Percentiles rank a stretch among this genome's conserved stretches.
These are phyloP conservation scores for Erethizon dorsatum DNA, from an alignment of 2,797 vertebrate genomes.

Conservation along the genomic window DNA sequence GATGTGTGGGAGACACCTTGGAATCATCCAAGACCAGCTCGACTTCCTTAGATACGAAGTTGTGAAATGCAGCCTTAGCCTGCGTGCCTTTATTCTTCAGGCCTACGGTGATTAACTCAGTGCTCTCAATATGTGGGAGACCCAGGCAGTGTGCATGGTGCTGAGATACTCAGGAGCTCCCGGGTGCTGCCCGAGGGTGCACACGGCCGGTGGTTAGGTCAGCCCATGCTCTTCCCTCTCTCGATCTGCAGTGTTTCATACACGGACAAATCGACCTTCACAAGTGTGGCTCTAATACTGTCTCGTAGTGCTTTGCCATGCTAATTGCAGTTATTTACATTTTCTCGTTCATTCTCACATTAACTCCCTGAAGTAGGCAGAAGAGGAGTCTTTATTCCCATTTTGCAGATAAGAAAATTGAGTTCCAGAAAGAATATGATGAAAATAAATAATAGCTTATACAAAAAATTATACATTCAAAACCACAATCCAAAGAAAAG, in stretches of 20 bases:
- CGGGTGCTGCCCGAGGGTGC: neutral
- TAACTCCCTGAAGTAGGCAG: neutral
- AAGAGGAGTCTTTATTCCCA: neutral
- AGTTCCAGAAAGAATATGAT: slow-evolving; percentile 31
- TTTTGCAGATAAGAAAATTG: slow-evolving; percentile 57
- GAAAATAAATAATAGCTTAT: neutral
- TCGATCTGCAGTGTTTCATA: neutral
- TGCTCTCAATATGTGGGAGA: neutral
- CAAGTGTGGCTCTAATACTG: neutral
- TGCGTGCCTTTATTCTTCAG: neutral
- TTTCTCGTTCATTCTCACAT: neutral
- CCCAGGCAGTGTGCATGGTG: neutral
- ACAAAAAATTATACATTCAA: neutral
- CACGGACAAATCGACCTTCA: neutral
- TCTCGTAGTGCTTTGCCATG: neutral
- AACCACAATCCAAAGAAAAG: slow-evolving; percentile 31
- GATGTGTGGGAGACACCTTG: neutral
- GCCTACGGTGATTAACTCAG: neutral
- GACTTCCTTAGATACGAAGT: neutral
- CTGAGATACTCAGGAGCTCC: neutral
- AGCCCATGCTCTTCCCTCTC: neutral
- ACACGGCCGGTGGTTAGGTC: neutral
- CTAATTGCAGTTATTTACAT: neutral
- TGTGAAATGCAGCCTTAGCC: neutral
- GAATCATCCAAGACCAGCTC: neutral